These are phyloP conservation scores for Nephila pilipes DNA, from an alignment of 1,140 invertebrate genomes.

Conservation along the genomic window DNA sequence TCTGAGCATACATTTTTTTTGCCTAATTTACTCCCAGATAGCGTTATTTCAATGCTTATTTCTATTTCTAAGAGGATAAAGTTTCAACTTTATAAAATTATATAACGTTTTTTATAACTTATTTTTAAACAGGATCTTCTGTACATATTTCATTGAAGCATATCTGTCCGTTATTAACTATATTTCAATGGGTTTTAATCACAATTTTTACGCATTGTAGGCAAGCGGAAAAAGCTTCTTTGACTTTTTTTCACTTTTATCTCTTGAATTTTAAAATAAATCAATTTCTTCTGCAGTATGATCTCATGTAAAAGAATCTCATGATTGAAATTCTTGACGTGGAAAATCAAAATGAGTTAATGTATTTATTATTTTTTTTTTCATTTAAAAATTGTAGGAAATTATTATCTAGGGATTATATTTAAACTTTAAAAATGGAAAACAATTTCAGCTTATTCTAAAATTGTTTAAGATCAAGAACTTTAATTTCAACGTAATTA, in stretches of 20 bases:
- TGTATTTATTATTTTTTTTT: too few species aligned
- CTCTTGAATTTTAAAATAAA: background rate
- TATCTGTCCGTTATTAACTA: background rate
- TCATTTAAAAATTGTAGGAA: too few species aligned
- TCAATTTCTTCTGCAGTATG: background rate
- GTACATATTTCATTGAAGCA: background rate
- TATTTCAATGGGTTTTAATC: background rate
- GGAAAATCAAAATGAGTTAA: background rate
- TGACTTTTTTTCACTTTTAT: background rate
- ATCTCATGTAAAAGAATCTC: background rate
- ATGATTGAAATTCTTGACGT: background rate
- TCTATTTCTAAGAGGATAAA: background rate
- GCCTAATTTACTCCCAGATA: too few species aligned
- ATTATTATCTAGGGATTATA: too few species aligned
- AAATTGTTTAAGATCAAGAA: too few species aligned
- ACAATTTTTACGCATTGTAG: background rate
- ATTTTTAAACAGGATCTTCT: background rate
- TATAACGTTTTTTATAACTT: background rate
- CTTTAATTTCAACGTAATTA: too few species aligned
- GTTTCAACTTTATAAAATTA: background rate
- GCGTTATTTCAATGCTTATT: too few species aligned
- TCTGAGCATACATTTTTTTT: too few species aligned
- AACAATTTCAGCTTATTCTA: too few species aligned
- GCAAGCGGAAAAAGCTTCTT: background rate
- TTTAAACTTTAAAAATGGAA: too few species aligned